These are phyloP conservation scores for Pristiophorus japonicus DNA, from an alignment of 2,113 vertebrate genomes.

Conservation along the genomic window DNA sequence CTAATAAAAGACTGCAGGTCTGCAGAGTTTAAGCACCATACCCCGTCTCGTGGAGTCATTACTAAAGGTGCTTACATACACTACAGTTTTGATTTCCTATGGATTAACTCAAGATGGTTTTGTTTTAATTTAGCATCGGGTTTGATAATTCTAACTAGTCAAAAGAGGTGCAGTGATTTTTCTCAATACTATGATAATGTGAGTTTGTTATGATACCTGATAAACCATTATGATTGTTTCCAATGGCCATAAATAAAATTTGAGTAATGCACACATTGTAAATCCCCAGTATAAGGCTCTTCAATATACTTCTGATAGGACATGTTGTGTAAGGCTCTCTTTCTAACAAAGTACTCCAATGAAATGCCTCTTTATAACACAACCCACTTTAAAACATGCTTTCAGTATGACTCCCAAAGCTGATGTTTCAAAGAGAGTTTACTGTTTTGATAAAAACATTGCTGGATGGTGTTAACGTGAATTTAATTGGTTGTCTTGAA, in stretches of 20 bases:
- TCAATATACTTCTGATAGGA: neutral
- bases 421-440: neutral
- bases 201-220: neutral
- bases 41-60: too few relatives aligned
- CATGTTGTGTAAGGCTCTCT: neutral
- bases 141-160: neutral
- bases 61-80: too few relatives aligned
- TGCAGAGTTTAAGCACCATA: too few relatives aligned
- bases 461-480: neutral
- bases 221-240: neutral
- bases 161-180: neutral
- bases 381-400: neutral
- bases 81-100: neutral
- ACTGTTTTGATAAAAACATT: neutral
- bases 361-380: neutral
- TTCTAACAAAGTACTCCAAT: neutral
- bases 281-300: neutral
- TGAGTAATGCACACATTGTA: neutral
- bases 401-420: neutral
- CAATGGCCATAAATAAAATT: neutral
- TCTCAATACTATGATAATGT: neutral
- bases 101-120: neutral
- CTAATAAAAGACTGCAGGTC: too few relatives aligned
- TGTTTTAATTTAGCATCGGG: neutral
- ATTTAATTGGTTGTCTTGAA: neutral